Evolutionary conservation across 2,797 vertebrate genomes (phyloP), one percentile per base, ranked within the genome.

Genomic region (Danio choprae): DNA sequence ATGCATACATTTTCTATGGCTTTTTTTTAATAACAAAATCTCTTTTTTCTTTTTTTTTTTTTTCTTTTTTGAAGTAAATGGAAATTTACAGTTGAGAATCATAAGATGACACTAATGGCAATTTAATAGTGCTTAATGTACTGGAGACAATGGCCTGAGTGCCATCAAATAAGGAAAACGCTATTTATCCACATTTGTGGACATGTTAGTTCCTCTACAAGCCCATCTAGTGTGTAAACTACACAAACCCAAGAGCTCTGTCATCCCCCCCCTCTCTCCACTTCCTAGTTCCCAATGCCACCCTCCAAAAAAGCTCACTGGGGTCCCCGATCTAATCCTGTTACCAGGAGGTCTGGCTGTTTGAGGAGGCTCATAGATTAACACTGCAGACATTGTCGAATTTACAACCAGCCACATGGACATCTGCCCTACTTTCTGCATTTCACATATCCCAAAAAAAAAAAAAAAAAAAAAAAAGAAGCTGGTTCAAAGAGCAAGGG

Each of bases 401-500:
- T 96, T 95, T 95, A 94, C 89, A 91, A 93, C 91, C 94, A 95
- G 95, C 93, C 94, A 80, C 87, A 94, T 90, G 88, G 96, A 96
- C 95, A 97, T 96, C 95, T 97, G 96, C 92, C 96, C 95, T 95
- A 92, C 91, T 95, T 96, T 95, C 89, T 81, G 87, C 81, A 75
- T 8, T 90, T 90, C 68, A 50, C 44, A 38, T 79, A 55, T 44
- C 40, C 16, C 65, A 62, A 0, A 46, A 55, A 29, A 60, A 72
- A 53, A 58, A 64, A 68, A 53, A 58, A 64, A 68, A 62, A 0
- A 46, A 55, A 29, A 60, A 72, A 53, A 58, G 64, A 68, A 64
- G 11, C 92, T 95, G 94, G 93, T 95, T 95, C 96, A 94, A 90
- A 93, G 91, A 93, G 90, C 89, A 41, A 60, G 78, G 86, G 90